Conservation (phyloP, 1,140 invertebrate species). For the Formica selysi region DNA sequence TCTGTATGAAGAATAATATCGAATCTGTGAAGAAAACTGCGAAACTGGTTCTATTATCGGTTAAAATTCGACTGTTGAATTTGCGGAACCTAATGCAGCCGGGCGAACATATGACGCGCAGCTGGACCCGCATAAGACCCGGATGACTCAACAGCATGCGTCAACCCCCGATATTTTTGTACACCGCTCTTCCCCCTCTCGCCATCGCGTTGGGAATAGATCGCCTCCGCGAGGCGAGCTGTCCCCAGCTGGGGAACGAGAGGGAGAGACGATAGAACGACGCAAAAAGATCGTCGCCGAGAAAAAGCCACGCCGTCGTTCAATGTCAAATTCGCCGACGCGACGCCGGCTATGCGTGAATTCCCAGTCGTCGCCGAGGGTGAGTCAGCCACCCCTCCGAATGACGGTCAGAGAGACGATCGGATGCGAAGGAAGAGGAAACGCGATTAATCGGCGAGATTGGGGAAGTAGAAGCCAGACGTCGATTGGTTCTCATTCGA, state of each 20-base stretch:
- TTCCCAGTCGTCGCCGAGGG: slow-evolving; percentile 47
- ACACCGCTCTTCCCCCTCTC: not conserved
- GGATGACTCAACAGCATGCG: slow-evolving; percentile 62
- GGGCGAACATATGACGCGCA: slow-evolving; percentile 67
- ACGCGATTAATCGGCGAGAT: not conserved
- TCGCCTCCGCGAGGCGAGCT: not conserved
- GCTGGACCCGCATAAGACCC: slow-evolving; percentile 58
- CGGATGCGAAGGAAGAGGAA: slow-evolving; percentile 21
- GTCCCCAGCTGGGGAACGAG: not conserved
- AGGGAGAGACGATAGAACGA: not conserved
- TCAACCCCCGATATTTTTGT: slow-evolving; percentile 59
- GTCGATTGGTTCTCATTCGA: slow-evolving; percentile 45
- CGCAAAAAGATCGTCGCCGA: not conserved
- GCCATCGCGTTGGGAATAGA: slow-evolving; percentile 36
- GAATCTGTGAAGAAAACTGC: not conserved
- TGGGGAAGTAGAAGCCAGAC: not conserved
- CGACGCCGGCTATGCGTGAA: slow-evolving; percentile 41
- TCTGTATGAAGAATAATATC: not conserved
- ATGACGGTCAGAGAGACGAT: slow-evolving; percentile 72
- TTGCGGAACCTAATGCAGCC: slow-evolving; percentile 15
- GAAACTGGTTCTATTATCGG: not conserved
- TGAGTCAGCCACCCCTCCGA: slow-evolving; percentile 68
- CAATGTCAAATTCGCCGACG: slow-evolving; percentile 25
- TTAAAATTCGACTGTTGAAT: slow-evolving; percentile 4
- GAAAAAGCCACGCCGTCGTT: not conserved